Base-by-base conservation (phyloP, 37 sponge, comb jelly and placozoan species). In the Halisarca cf. caerulea region DNA sequence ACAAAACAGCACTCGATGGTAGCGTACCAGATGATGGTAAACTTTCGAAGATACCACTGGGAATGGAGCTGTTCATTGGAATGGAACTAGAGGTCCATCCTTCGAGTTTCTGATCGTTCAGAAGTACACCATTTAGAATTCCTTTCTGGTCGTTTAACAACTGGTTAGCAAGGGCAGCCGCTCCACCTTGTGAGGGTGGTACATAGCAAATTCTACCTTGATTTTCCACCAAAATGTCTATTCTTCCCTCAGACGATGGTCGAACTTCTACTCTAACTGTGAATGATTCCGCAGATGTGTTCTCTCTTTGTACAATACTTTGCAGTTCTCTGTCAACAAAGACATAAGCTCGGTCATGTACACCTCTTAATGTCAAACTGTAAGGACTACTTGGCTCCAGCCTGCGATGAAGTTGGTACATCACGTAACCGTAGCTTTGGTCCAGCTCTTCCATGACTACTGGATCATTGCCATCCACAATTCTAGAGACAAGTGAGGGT, bases 131-230 rank as follows among this genome's bases (percentile, higher is more conserved):
- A 61, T 79, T 79, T 1, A 96, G 45, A 69, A 93, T 87, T 25
- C 93, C 98, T 68, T 97, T 97, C 25, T 37, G 36, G 64, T 97
- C 98, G 74, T 88, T 83, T 18, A 95, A 79, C 2, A 44, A 14
- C 18, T 21, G 24, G 41, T 23, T 40, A 8, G 32, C 2, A 21
- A 1, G 9, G 21, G 45, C 40, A 20, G 30, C 5, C 15, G 6
- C 64, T 20, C 18, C 5, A 47, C 51, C 51, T 14, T 6, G 11
- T 11, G 51, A 14, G 51, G 33, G 35, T 68, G 73, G 39, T 20
- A 94, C 95, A 71, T 94, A 98, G 78, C 90, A 92, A 28, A 98
- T 84, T 40, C 99, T 66, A 3, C 99, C 99, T 88, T 87, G 86
- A 73, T 98, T 98, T 84, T 98, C 99, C 23, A 96, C 94, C 15